Evolutionary conservation across 2,888 invertebrate species (phyloP), one percentile per base, ranked within the genome.

Genomic region (Amphipoea lucens): DNA sequence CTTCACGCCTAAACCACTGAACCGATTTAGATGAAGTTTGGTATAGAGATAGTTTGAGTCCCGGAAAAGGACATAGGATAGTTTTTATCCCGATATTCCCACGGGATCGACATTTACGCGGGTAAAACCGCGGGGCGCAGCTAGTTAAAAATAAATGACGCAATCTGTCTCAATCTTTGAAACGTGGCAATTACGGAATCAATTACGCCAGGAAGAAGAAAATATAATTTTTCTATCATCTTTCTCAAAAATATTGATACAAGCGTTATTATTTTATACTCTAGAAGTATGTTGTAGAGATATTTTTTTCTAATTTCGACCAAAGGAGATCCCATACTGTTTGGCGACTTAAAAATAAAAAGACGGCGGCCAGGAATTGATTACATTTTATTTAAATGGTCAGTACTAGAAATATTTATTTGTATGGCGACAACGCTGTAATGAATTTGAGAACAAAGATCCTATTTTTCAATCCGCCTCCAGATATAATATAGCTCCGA

Each of bases 61-160:
- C n/a, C n/a, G n/a, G n/a, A n/a, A n/a, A n/a, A n/a, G n/a, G n/a
- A n/a, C n/a, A n/a, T n/a, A n/a, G n/a, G n/a, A n/a, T n/a, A n/a
- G n/a, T n/a, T n/a, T n/a, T n/a, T n/a, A n/a, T n/a, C n/a, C n/a
- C n/a, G n/a, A n/a, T n/a, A n/a, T n/a, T n/a, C n/a, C n/a, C n/a
- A n/a, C n/a, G n/a, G n/a, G n/a, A n/a, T n/a, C n/a, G n/a, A n/a
- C n/a, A n/a, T n/a, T n/a, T n/a, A n/a, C n/a, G n/a, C n/a, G n/a
- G n/a, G n/a, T n/a, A n/a, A n/a, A n/a, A n/a, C n/a, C n/a, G n/a
- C n/a, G n/a, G n/a, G n/a, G n/a, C n/a, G n/a, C n/a, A n/a, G n/a
- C n/a, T n/a, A n/a, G n/a, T 29, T 20, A 54, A 62, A 66, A 65
- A 79, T 79, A 80, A 66, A 14, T 84, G 80, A 84, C 51, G 42